phyloP scores from a whole-genome alignment of 2,113 vertebrate species.

The Petaurus breviceps region DNA sequence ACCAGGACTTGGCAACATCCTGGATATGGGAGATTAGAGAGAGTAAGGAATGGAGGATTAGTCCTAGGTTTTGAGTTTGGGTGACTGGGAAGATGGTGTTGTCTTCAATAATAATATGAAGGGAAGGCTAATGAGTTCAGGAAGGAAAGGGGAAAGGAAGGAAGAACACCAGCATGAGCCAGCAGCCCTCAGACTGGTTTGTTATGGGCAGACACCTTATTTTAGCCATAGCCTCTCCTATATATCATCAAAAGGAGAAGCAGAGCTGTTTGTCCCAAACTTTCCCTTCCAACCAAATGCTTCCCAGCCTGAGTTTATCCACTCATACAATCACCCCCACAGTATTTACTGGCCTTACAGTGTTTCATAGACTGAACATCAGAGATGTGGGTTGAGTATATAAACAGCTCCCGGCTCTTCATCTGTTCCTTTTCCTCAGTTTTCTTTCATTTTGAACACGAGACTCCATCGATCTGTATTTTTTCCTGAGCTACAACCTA shows the following conservation, averaged over 20 bases:
- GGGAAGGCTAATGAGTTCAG: background rate
- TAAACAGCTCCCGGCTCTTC: background rate
- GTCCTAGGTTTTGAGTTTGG: background rate
- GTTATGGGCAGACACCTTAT: background rate
- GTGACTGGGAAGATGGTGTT: background rate
- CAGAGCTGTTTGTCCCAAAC: background rate
- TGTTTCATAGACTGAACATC: background rate
- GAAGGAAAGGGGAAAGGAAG: background rate
- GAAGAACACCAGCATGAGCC: background rate
- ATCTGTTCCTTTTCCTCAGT: background rate
- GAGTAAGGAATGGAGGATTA: background rate
- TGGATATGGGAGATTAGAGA: background rate
- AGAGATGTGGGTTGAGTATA: background rate
- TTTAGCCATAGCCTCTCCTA: background rate
- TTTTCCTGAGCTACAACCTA: background rate
- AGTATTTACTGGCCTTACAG: background rate
- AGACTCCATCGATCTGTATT: rapidly evolving
- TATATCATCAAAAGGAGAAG: background rate
- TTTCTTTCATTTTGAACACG: background rate
- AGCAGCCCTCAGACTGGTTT: background rate
- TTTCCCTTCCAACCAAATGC: rapidly evolving
- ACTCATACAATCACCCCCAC: rapidly evolving
- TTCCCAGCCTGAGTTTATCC: rapidly evolving
- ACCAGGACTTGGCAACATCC: background rate
- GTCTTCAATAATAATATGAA: background rate